Base-by-base conservation (phyloP, 2,797 vertebrate genomes). In the Scolopax bukidnonensis region DNA sequence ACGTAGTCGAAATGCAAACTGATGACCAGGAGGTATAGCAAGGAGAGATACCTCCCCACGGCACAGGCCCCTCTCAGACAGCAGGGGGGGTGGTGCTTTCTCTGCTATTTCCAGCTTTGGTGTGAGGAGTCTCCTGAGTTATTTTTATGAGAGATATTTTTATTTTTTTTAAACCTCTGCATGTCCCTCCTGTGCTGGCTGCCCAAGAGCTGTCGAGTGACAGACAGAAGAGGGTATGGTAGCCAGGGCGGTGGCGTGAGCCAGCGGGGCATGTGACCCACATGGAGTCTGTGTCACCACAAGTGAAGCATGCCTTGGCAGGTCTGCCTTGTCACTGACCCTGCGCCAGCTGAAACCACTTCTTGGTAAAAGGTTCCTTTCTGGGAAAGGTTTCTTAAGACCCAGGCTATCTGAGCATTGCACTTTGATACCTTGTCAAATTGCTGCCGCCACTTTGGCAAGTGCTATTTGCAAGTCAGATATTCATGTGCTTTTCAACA, bases 261-360 rank as follows among this genome's bases (percentile, higher is more conserved):
- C 97, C 97, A 96, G 56, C 19, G 9, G 82, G 74, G 93, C 97
- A 47, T 97, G 96, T 97, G 98, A 98, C 86, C 20, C 69, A 79
- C 82, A 33, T 81, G 95, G 91, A 97, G 88, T 28, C 57, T 78
- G 57, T 86, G 80, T 94, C 90, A 96, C 56, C 60, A 51, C 63
- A 54, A 96, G 94, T 4, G 4, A 87, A 90, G 80, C 47, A 87
- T 75, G 65, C 33, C 30, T 95, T 85, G 96, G 96, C 96, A 97
- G 77, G 56, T 24, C 67, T 67, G 51, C 65, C 90, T 65, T 69
- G 73, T 87, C 80, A 50, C 56, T 4, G 6, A 56, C 77, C 77
- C 68, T 77, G 78, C 43, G 64, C 36, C 4, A 7, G 27, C 54
- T 97, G 96, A 95, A 86, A 83, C 76, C 90, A 76, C 79, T 94